Conservation (phyloP, 2,113 vertebrate species). For the Tricholaema leucomelas region DNA sequence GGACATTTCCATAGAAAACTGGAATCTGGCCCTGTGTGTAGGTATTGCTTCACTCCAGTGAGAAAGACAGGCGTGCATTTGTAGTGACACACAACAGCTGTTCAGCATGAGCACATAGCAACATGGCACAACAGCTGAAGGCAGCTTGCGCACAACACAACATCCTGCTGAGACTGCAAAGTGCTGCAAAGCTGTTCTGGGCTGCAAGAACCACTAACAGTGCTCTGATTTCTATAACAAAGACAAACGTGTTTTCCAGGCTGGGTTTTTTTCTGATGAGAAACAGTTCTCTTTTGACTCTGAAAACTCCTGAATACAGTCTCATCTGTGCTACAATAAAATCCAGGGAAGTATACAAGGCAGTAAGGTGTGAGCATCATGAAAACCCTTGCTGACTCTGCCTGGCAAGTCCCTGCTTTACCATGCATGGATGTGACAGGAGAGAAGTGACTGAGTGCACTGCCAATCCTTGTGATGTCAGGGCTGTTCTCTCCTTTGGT, state of each 20-base stretch:
- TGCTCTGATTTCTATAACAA: not conserved
- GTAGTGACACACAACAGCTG: constrained; percentile 4
- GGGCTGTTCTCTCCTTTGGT: not conserved
- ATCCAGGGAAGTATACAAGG: not conserved
- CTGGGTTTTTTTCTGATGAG: not conserved
- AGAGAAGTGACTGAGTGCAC: not conserved
- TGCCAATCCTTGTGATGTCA: not conserved
- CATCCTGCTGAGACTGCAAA: not conserved
- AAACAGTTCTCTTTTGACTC: not conserved
- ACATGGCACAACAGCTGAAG: constrained; percentile 21
- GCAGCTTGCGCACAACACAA: not conserved
- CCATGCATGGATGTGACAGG: not conserved
- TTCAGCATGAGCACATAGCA: constrained; percentile 29
- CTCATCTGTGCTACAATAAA: not conserved
- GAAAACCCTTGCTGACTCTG: not conserved
- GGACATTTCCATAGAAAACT: constrained; percentile 63
- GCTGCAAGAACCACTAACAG: not conserved
- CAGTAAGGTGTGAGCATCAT: rapidly evolving
- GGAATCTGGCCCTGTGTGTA: not conserved
- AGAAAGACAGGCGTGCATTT: constrained; percentile 17
- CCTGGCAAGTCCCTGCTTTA: not conserved
- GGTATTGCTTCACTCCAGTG: constrained; percentile 22
- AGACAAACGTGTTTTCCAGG: not conserved
- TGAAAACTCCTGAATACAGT: not conserved
- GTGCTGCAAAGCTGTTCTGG: not conserved